phyloP scores from a whole-genome alignment of 2,888 invertebrate species.

The Heterodera filipjevi region DNA sequence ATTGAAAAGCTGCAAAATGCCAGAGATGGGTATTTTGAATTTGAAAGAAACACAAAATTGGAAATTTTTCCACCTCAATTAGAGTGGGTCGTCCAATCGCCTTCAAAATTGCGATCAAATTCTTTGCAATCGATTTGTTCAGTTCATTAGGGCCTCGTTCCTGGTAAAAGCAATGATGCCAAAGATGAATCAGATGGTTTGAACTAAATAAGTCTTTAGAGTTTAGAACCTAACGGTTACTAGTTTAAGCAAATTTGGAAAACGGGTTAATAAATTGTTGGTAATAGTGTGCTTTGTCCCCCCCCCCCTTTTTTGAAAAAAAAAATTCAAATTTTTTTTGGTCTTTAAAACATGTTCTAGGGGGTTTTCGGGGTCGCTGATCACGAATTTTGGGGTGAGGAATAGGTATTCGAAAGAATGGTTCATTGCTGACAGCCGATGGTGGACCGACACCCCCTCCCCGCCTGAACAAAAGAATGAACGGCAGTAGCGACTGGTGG shows the following conservation, averaged over 20 bases:
- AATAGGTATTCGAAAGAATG: too few species aligned
- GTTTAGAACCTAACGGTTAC: neutral
- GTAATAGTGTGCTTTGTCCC: too few species aligned
- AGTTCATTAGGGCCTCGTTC: neutral
- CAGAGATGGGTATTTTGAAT: neutral
- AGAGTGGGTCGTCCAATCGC: neutral
- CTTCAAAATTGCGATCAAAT: neutral
- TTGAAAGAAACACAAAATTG: neutral
- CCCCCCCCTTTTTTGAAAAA: too few species aligned
- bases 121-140: constrained; percentile 2
- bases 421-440: too few species aligned
- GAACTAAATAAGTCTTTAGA: neutral
- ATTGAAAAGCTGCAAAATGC: neutral
- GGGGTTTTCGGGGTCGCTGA: too few species aligned
- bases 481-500: too few species aligned
- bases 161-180: neutral
- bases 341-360: too few species aligned
- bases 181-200: neutral
- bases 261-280: too few species aligned
- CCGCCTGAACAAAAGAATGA: too few species aligned
- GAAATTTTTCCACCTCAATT: neutral
- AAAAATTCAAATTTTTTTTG: too few species aligned
- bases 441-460: too few species aligned
- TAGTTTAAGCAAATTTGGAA: neutral
- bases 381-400: too few species aligned